Evolutionary conservation across 1,140 invertebrate genomes (phyloP).

Genomic region (Drosophila arizonae): DNA sequence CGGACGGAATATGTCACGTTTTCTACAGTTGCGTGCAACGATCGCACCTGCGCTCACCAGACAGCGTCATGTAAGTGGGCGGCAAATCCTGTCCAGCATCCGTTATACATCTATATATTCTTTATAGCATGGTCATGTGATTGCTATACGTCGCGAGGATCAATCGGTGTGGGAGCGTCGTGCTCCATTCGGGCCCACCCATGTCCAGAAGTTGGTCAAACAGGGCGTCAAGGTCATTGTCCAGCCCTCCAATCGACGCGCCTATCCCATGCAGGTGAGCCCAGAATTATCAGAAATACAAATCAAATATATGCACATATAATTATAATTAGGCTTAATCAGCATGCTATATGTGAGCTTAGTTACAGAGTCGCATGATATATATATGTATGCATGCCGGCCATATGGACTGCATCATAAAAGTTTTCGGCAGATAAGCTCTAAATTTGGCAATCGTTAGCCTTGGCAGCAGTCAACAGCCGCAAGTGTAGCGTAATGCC

Average conservation of each 20-base stretch:
- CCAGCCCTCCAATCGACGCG: slow-evolving; percentile 98
- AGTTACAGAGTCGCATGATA: slow-evolving; percentile 7
- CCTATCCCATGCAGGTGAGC: slow-evolving; percentile 96
- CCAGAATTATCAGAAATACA: slow-evolving; percentile 6
- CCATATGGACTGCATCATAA: slow-evolving; percentile 50
- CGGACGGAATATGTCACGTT: slow-evolving; percentile 52
- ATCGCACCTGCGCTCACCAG: slow-evolving; percentile 61
- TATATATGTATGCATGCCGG: slow-evolving; percentile 1
- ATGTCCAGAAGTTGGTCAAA: slow-evolving; percentile 94
- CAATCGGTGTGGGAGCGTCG: slow-evolving; percentile 99
- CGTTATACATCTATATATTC: not conserved
- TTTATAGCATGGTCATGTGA: slow-evolving; percentile 85
- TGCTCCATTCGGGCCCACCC: slow-evolving; percentile 95
- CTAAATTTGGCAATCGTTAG: slow-evolving; percentile 67
- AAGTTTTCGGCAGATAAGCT: slow-evolving; percentile 53
- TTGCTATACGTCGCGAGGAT: slow-evolving; percentile 95
- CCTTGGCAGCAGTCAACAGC: slow-evolving; percentile 57
- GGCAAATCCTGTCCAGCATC: not conserved
- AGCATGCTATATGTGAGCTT: not conserved
- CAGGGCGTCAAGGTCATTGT: slow-evolving; percentile 97
- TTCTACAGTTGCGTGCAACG: slow-evolving; percentile 52
- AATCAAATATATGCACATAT: not conserved
- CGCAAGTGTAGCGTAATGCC: slow-evolving; percentile 17
- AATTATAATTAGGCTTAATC: not conserved
- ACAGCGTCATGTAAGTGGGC: slow-evolving; percentile 70